These are phyloP conservation scores for Holacanthus passer DNA, from an alignment of 2,113 vertebrate species.

Conservation along the genomic window DNA sequence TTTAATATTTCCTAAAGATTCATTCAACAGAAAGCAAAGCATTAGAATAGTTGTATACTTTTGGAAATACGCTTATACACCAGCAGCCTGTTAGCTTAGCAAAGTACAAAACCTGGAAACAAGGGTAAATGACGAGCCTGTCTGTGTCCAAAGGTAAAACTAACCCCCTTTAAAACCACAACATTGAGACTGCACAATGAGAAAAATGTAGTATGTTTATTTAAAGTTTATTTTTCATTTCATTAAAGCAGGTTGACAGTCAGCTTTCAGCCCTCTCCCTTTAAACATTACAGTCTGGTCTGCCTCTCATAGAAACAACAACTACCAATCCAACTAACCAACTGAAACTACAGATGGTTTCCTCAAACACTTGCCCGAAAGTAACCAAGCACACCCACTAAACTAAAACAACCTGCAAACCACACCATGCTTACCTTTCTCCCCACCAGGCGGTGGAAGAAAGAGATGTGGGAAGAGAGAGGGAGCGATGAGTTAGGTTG, in stretches of 20 bases:
- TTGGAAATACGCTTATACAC: neutral
- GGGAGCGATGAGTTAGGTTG: slow-evolving; percentile 63
- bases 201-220: neutral
- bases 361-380: neutral
- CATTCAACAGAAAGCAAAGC: neutral
- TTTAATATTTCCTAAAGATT: neutral
- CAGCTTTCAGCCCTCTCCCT: neutral
- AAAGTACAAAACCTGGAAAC: neutral
- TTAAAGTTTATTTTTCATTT: neutral
- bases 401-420: neutral
- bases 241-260: neutral
- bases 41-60: neutral
- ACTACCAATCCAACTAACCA: neutral
- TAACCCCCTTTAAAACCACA: no score
- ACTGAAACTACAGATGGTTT: neutral
- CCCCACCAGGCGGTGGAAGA: slow-evolving; percentile 35
- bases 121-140: neutral
- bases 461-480: slow-evolving; percentile 17
- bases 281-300: neutral
- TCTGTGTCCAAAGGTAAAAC: no score
- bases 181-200: neutral
- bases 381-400: neutral
- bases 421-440: slow-evolving; percentile 63
- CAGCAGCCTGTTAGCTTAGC: neutral
- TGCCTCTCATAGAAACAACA: neutral